phyloP scores from a whole-genome alignment of 37 sponge, comb jelly and placozoan species.

The Axinella damicornis region DNA sequence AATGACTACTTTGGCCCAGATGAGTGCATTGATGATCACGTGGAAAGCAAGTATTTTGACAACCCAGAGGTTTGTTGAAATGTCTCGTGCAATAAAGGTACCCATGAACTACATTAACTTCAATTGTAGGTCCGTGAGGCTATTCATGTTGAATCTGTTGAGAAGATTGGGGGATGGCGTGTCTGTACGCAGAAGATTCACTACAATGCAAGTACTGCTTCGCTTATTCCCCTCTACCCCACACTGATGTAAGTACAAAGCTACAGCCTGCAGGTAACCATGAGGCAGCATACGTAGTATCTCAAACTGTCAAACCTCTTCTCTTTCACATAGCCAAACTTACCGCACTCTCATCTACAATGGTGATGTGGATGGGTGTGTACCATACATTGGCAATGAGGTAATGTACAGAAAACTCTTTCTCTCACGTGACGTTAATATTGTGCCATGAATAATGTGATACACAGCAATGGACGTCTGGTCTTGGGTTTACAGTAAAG shows the following conservation, averaged over 20 bases:
- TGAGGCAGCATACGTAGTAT: no score
- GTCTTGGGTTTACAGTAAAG: constrained; percentile 50
- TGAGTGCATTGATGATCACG: constrained; percentile 68
- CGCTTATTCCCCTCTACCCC: constrained; percentile 74
- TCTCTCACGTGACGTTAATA: not conserved
- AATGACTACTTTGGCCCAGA: constrained; percentile 31
- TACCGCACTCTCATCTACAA: constrained; percentile 84
- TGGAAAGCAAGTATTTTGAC: constrained; percentile 60
- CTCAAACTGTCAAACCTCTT: no score
- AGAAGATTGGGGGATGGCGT: constrained; percentile 61
- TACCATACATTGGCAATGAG: constrained; percentile 84
- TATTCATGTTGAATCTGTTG: constrained; percentile 59
- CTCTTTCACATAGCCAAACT: constrained; percentile 28
- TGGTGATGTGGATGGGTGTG: constrained; percentile 89
- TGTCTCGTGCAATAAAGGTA: no score
- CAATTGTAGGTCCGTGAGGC: constrained; percentile 60
- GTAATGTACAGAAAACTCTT: not conserved
- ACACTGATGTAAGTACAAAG: constrained; percentile 68
- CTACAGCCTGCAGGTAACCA: no score
- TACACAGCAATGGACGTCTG: constrained; percentile 75
- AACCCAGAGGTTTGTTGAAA: constrained; percentile 47
- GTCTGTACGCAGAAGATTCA: constrained; percentile 60
- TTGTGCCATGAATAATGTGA: not conserved
- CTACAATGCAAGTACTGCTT: constrained; percentile 42
- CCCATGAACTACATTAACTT: no score